These are phyloP conservation scores for Mus spretus DNA, from an alignment of 2,797 vertebrate genomes.

Conservation along the genomic window DNA sequence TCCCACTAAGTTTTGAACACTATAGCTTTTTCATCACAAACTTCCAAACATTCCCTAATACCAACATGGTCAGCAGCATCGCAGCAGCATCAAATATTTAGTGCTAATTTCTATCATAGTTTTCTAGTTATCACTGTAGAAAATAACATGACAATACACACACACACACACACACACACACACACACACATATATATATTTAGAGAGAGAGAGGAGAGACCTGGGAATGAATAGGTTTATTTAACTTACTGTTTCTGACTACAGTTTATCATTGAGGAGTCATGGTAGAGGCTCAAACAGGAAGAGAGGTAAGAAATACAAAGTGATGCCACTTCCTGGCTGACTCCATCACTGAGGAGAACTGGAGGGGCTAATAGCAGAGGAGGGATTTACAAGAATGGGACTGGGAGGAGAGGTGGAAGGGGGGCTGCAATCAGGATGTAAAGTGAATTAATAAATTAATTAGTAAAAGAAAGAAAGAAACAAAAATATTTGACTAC, in stretches of 20 bases:
- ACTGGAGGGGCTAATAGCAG: no score
- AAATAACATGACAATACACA: neutral
- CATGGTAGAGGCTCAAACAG: neutral
- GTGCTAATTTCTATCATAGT: neutral
- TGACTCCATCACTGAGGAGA: neutral
- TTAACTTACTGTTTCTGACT: neutral
- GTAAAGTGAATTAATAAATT: no score
- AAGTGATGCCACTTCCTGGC: neutral
- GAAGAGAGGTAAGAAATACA: neutral
- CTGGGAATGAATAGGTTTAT: neutral
- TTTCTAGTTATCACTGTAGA: neutral
- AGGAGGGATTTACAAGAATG: no score
- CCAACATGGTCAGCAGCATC: neutral
- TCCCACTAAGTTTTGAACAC: neutral
- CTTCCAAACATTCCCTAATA: neutral
- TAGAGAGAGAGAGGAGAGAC: no score
- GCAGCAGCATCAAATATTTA: neutral
- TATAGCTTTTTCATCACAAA: neutral
- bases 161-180: neutral
- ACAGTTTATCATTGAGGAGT: neutral
- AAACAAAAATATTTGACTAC: no score
- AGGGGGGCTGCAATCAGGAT: no score
- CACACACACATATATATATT: no score
- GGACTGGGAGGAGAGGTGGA: no score
- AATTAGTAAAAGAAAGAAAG: no score